Conservation (phyloP, 2,888 invertebrate genomes). For the Archips xylosteana region DNA sequence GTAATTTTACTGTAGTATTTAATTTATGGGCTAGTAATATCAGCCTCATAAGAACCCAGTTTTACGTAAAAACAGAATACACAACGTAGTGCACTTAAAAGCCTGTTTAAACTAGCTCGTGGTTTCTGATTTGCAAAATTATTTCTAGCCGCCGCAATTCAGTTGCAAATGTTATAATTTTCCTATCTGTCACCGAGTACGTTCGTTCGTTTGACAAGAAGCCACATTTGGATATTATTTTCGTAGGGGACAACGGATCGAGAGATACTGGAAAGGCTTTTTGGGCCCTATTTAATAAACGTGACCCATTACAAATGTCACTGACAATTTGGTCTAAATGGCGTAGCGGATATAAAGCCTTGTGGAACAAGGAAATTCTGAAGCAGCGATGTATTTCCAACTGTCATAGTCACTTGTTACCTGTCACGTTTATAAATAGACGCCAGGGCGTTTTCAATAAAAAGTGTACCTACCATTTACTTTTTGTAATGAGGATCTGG, state of each 20-base stretch:
- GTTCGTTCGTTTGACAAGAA: conserved; percentile 1
- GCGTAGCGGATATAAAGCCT: too few relatives aligned
- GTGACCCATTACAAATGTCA: too few relatives aligned
- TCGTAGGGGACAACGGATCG: not conserved
- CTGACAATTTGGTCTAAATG: too few relatives aligned
- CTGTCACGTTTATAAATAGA: too few relatives aligned
- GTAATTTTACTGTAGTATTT: too few relatives aligned
- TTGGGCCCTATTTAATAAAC: too few relatives aligned
- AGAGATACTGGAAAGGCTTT: not conserved
- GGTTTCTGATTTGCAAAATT: not conserved
- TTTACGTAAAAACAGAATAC: not conserved
- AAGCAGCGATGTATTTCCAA: too few relatives aligned
- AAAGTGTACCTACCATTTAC: too few relatives aligned
- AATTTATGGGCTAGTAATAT: not conserved
- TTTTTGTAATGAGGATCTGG: too few relatives aligned
- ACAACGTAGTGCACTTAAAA: not conserved
- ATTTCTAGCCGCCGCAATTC: not conserved
- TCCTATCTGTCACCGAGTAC: not conserved
- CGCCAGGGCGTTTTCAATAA: too few relatives aligned
- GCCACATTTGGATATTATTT: conserved; percentile 10
- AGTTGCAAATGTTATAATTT: not conserved
- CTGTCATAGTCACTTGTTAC: too few relatives aligned
- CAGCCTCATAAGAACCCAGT: not conserved
- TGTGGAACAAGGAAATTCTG: too few relatives aligned
- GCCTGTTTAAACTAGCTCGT: not conserved